These are phyloP conservation scores for Eulacestoma nigropectus DNA, from an alignment of 2,113 vertebrate species.

Conservation along the genomic window DNA sequence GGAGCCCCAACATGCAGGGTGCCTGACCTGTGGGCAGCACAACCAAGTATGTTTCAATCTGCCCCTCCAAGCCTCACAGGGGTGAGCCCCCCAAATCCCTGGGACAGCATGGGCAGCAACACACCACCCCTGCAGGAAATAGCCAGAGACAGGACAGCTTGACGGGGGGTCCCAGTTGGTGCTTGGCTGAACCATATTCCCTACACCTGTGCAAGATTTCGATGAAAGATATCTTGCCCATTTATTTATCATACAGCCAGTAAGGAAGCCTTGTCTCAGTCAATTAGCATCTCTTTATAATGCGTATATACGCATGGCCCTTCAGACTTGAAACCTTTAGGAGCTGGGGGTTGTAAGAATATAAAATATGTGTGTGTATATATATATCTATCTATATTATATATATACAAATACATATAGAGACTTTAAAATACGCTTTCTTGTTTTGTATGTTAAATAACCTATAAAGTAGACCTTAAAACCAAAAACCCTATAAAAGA, in stretches of 20 bases:
- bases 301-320: slow-evolving; percentile 5
- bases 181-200: not conserved
- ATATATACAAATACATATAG: slow-evolving; percentile 1
- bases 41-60: not conserved
- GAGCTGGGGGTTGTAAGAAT: slow-evolving; percentile 57
- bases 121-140: not conserved
- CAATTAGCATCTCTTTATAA: slow-evolving; percentile 1
- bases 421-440: slow-evolving; percentile 65
- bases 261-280: not conserved
- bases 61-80: not conserved
- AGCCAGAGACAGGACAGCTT: not conserved
- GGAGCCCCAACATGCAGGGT: rapidly evolving
- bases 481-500: slow-evolving; percentile 50
- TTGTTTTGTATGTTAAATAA: slow-evolving; percentile 77
- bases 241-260: slow-evolving; percentile 59
- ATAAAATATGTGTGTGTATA: slow-evolving; percentile 65
- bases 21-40: not conserved
- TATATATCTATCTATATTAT: not conserved
- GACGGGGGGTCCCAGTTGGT: not conserved
- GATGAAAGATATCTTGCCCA: not conserved
- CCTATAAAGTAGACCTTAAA: slow-evolving; percentile 73
- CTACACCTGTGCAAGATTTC: not conserved
- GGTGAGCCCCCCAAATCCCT: not conserved
- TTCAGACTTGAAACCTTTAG: slow-evolving; percentile 41
- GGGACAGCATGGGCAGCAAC: not conserved